Base-by-base conservation (phyloP, 2,888 invertebrate species). In the Chironomus riparius region DNA sequence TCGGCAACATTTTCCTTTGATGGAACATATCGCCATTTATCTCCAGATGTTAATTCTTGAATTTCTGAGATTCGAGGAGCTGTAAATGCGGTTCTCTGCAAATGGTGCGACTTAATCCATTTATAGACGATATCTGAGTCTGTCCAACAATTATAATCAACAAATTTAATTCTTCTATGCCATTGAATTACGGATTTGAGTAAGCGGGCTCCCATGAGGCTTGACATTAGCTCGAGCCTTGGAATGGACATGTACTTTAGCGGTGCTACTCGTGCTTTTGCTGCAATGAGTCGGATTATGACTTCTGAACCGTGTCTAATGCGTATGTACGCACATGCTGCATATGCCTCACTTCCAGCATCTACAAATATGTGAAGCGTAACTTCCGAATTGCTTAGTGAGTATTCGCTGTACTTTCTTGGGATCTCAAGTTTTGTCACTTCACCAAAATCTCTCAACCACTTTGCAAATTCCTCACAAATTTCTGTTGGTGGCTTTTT, bases 21-120 rank as follows among this genome's bases (percentile, higher is more conserved):
- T 4, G 80, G 80, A 5, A 81, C 77, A 76, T 80, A 80, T 38
- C 77, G 68, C 81, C 81, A 81, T 6, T 81, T 78, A 0, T 70
- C 21, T 2, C 70, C 18, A 3, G 62, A 12, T 3, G 76, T 48
- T 7, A 18, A 6, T 22, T 76, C 71, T 13, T 15, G 62, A 6
- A 62, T 62, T 62, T 62, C 21, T 15, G 62, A 1, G 6, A 62
- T 12, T 10, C 62, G 4, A 3, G 62, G 62, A 0, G 62, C 62
- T 10, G 12, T 2, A 12, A 62, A 62, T 62, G 4, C 3, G 1
- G 18, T 18, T 62, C 4, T 4, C 6, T 1, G 62, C n/a, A 62
- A 10, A 18, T 21, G 18, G 1, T 10, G 18, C 12, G 62, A 62
- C 5, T 5, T 1, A 18, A 62, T 21, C 62, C 62, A 62, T 62